Conservation (phyloP, 2,888 invertebrate species). For the Drosophila heteroneura region DNA sequence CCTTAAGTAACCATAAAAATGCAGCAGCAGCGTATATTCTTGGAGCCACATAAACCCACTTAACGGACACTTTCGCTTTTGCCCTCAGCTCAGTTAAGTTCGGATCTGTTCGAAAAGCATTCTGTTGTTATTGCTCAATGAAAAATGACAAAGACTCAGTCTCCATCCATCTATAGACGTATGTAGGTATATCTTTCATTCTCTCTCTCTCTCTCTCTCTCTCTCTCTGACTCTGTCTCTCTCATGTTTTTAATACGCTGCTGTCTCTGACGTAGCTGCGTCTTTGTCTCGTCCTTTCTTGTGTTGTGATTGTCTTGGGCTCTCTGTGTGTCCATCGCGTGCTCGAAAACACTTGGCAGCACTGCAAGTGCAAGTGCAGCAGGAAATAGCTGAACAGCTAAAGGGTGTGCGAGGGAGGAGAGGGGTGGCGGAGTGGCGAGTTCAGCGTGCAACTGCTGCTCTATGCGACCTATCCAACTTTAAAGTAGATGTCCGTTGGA, state of each 20-base stretch:
- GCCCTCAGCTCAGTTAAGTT: constrained; percentile 20
- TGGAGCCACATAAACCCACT: constrained; percentile 49
- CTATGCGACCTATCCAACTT: constrained; percentile 60
- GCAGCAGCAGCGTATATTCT: constrained; percentile 8
- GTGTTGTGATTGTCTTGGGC: constrained; percentile 65
- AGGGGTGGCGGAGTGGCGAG: background rate
- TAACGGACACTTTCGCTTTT: constrained; percentile 58
- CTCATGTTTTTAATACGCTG: background rate
- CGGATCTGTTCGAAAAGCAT: constrained; percentile 17
- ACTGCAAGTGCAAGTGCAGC: constrained; percentile 73
- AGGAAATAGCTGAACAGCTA: constrained; percentile 2
- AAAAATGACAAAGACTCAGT: constrained; percentile 57
- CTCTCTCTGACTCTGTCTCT: background rate
- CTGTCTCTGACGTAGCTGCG: constrained; percentile 2
- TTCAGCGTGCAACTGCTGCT: constrained; percentile 13
- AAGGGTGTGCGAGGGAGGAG: no score
- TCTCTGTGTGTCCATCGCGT: constrained; percentile 72
- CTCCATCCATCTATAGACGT: background rate
- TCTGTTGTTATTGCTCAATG: constrained; percentile 54
- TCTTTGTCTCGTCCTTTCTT: constrained; percentile 36
- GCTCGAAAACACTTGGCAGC: constrained; percentile 73
- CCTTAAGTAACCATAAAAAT: constrained; percentile 53
- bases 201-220: background rate
- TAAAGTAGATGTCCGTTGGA: constrained; percentile 82
- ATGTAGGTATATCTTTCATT: background rate